phyloP scores from a whole-genome alignment of 2,888 invertebrate genomes.

The Periphyllus acericola region DNA sequence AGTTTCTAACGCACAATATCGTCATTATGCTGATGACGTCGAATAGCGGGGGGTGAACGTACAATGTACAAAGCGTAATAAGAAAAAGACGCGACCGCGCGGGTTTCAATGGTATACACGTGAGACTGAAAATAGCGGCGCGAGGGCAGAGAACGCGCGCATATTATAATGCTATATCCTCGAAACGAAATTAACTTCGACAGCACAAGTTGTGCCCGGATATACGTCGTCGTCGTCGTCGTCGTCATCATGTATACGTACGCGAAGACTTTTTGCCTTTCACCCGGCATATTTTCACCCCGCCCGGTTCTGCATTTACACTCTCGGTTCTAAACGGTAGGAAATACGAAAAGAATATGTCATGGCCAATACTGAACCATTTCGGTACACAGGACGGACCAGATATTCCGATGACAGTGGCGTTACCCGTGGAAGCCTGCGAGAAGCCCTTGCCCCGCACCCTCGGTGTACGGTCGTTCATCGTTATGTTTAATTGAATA shows the following conservation, averaged over 20 bases:
- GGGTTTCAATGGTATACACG: slow-evolving; percentile 25
- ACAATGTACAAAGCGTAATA: slow-evolving; percentile 27
- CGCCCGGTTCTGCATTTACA: not conserved
- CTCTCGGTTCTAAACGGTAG: not conserved
- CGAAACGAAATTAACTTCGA: slow-evolving; percentile 49
- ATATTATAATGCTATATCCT: not conserved
- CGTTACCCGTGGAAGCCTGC: too few relatives aligned
- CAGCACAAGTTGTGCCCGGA: not conserved
- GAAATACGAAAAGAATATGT: too few relatives aligned
- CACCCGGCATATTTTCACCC: not conserved
- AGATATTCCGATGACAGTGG: too few relatives aligned
- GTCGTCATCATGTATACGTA: not conserved
- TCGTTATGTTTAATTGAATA: too few relatives aligned
- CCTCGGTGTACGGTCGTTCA: too few relatives aligned
- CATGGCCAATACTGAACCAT: too few relatives aligned
- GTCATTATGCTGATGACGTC: slow-evolving; percentile 36
- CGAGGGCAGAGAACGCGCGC: not conserved
- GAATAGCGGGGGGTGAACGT: not conserved
- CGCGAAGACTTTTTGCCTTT: slow-evolving; percentile 24
- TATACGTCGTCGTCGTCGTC: not conserved
- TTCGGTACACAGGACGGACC: too few relatives aligned
- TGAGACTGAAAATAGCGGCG: not conserved
- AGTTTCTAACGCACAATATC: slow-evolving; percentile 7
- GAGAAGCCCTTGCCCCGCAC: too few relatives aligned
- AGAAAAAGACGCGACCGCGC: slow-evolving; percentile 16